These are phyloP conservation scores for Agonopterix heracliana DNA, from an alignment of 2,888 invertebrate genomes.

Conservation along the genomic window DNA sequence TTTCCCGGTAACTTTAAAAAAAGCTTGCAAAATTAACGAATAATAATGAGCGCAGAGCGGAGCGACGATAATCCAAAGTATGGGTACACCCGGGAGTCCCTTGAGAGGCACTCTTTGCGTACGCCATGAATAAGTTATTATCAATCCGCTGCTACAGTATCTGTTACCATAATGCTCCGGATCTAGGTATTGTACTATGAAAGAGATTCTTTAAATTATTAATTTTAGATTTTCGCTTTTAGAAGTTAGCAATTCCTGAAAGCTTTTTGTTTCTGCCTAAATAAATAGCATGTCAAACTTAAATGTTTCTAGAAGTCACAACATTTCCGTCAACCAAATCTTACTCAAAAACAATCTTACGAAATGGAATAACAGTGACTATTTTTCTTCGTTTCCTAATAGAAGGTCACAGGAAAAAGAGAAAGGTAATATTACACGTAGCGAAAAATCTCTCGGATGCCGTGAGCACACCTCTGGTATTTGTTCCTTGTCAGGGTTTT, in stretches of 20 bases:
- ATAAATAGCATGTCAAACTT: too few relatives aligned
- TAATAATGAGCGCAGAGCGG: conserved; percentile 37
- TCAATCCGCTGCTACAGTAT: conserved; percentile 22
- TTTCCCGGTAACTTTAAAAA: neutral
- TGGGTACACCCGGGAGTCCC: conserved; percentile 27
- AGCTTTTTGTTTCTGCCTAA: too few relatives aligned
- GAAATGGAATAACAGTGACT: conserved; percentile 2
- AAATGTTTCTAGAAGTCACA: too few relatives aligned
- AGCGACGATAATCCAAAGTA: conserved; percentile 30
- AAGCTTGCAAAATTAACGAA: conserved; percentile 38
- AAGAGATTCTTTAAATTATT: conserved; percentile 2
- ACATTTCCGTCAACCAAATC: too few relatives aligned
- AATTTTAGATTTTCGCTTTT: neutral
- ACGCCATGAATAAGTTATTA: conserved; percentile 35
- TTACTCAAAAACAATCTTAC: neutral
- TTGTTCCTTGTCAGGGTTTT: conserved; percentile 46
- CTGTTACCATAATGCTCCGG: neutral
- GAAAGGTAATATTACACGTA: conserved; percentile 29
- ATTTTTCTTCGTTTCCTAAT: conserved; percentile 15
- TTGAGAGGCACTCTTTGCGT: conserved; percentile 23
- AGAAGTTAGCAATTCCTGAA: too few relatives aligned
- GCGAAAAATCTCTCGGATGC: conserved; percentile 35
- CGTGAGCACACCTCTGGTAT: conserved; percentile 39
- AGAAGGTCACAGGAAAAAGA: conserved; percentile 23
- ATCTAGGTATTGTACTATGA: conserved; percentile 3